Evolutionary conservation across 2,888 invertebrate genomes (phyloP).

Genomic region (Netelia virgata): DNA sequence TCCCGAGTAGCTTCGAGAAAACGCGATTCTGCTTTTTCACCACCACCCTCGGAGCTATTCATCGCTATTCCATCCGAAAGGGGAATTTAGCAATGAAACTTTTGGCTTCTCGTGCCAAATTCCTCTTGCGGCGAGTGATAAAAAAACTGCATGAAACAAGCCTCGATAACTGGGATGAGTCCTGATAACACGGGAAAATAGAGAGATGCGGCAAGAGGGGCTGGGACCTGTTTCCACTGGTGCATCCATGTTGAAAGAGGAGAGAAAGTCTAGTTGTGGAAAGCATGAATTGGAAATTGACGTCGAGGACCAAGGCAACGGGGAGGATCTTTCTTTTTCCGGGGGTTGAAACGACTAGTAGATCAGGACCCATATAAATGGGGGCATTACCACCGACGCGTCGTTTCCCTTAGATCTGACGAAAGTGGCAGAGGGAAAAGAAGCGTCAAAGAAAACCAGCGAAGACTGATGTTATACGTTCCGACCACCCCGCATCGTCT

Average conservation of each 20-base stretch:
- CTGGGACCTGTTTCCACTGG: too few relatives aligned
- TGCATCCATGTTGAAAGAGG: background rate
- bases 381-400: constrained; percentile 68
- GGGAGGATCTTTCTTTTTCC: background rate
- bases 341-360: constrained; percentile 17
- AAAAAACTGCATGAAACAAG: background rate
- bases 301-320: constrained; percentile 7
- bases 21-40: constrained; percentile 54
- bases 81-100: constrained; percentile 24
- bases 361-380: constrained; percentile 71
- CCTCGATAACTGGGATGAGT: background rate
- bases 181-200: background rate
- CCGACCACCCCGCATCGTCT: constrained; percentile 46
- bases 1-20: constrained; percentile 32
- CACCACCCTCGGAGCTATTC: constrained; percentile 26
- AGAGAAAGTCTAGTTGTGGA: background rate
- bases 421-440: constrained; percentile 43
- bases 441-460: constrained; percentile 64
- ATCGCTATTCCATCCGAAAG: constrained; percentile 24
- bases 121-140: background rate
- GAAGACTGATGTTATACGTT: constrained; percentile 44
- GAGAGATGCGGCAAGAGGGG: background rate
- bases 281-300: constrained; percentile 40
- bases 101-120: constrained; percentile 35
- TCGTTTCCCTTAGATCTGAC: constrained; percentile 38